Evolutionary conservation across 2,113 vertebrate genomes (phyloP), one percentile per base, ranked within the genome.

Genomic region (Pao palembangensis): DNA sequence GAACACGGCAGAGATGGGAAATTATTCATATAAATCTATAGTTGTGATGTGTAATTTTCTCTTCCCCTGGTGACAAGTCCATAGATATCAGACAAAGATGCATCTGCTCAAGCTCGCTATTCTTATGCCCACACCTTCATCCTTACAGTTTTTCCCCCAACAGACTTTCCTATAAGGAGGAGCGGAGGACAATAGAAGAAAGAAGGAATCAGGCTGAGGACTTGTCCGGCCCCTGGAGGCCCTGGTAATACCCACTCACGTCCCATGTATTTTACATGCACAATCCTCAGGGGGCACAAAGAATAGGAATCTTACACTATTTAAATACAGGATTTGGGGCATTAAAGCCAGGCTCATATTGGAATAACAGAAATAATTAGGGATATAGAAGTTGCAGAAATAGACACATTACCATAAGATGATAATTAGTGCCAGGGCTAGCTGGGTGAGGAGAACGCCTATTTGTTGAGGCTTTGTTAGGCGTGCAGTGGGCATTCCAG

Each of bases 331-430:
- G 94, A 96, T 94, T 89, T 94, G 94, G 92, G 94, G 95, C 94
- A 94, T 96, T 93, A 96, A 96, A 97, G 94, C 92, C 91, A 87
- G 91, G 88, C 90, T 93, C 92, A 94, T 94, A 94, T 95, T 94
- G 93, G 92, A 95, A 96, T 96, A 96, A 96, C 94, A 95, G 94
- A 94, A 95, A 98, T 98, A 98, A 98, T 96, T 98, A 96, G 95
- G 93, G 91, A 94, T 94, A 94, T 94, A 91, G 93, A 94, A 93
- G 95, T 93, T 91, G 92, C 91, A 93, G 92, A 94, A 96, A 96
- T 94, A 94, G 92, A 90, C 85, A 91, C 88, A 96, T 98, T 96
- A 97, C 92, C 94, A 97, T 97, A 96, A 93, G 94, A 94, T 94
- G 94, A 94, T 96, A 95, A 98, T 98, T 93, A 95, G 94, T 93